Evolutionary conservation across 2,888 invertebrate species (phyloP).

Genomic region (Protodeltote pygarga): DNA sequence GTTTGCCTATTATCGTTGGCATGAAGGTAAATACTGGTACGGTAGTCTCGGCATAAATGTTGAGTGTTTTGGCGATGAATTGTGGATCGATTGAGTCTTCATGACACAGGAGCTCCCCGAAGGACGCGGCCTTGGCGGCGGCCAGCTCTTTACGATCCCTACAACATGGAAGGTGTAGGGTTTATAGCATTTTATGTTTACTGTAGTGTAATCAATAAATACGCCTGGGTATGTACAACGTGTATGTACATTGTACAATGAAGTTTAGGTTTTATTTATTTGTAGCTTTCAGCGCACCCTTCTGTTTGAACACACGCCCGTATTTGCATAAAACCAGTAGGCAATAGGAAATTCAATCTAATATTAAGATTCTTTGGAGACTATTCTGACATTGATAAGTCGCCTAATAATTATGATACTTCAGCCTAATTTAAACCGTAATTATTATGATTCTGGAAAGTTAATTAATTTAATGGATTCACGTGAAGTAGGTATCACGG

Average conservation of each 20-base stretch:
- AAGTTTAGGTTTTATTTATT: constrained; percentile 11
- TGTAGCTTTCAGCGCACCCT: not conserved
- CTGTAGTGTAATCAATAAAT: constrained; percentile 35
- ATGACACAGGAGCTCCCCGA: constrained; percentile 46
- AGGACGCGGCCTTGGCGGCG: constrained; percentile 49
- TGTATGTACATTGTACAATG: too few species aligned
- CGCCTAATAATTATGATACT: constrained; percentile 31
- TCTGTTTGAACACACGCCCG: constrained; percentile 16
- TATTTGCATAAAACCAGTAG: not conserved
- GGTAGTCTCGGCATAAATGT: constrained; percentile 16
- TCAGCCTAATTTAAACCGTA: constrained; percentile 29
- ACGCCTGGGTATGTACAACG: constrained; percentile 9
- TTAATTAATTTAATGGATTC: constrained; percentile 30
- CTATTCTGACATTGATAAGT: constrained; percentile 17
- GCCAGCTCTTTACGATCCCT: constrained; percentile 35
- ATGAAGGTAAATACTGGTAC: constrained; percentile 7
- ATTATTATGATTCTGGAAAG: constrained; percentile 32
- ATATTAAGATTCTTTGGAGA: not conserved
- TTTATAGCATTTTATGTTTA: constrained; percentile 27
- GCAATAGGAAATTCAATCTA: not conserved
- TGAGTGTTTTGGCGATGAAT: constrained; percentile 30
- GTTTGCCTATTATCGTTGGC: not conserved
- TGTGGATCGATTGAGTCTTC: constrained; percentile 50
- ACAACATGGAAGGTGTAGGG: constrained; percentile 28
- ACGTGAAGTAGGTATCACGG: constrained; percentile 13